Evolutionary conservation across 92 coral and sea anemone species (phyloP), one percentile per base, ranked within the genome.

Genomic region (Porites divaricata): DNA sequence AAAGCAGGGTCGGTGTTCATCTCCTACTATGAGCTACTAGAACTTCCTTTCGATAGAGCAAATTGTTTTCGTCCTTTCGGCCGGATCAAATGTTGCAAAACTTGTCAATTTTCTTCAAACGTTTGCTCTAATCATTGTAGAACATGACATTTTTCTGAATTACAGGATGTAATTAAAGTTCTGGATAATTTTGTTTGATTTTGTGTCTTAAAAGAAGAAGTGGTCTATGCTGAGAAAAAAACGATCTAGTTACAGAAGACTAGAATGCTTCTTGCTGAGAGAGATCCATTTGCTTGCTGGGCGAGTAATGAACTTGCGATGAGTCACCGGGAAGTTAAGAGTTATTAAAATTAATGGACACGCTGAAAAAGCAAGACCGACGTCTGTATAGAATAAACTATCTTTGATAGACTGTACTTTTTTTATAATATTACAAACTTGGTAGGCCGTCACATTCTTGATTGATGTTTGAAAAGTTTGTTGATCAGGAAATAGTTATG

Each of bases 121-220:
- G 63, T 35, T 69, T 58, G 26, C 67, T 20, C 22, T 56, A n/a
- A 56, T 79, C 45, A 35, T 79, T 67, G 72, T 63, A 23, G 41
- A 79, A 71, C 16, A 52, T 79, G 74, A 79, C 83, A 64, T 64
- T 51, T 8, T 48, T 26, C 0, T 62, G 59, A 77, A 56, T 8
- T 17, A 53, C 65, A 53, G 75, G 65, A 79, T 67, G 26, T 52
- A 79, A 79, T 79, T 79, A 67, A 67, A 67, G 11, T 67, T 10
- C 35, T 67, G 65, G 74, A 8, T 26, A 64, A 79, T 15, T 66
- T 63, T 78, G 11, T 64, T 78, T 64, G 63, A 65, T 51, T 48
- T 66, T 35, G 45, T 35, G 9, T 65, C 70, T 78, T 63, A 49
- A 49, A 63, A 61, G 45, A 49, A 4, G 72, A 63, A 49, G 72